Conservation (phyloP, 2,888 invertebrate genomes). For the Troglohyphantes excavatus region DNA sequence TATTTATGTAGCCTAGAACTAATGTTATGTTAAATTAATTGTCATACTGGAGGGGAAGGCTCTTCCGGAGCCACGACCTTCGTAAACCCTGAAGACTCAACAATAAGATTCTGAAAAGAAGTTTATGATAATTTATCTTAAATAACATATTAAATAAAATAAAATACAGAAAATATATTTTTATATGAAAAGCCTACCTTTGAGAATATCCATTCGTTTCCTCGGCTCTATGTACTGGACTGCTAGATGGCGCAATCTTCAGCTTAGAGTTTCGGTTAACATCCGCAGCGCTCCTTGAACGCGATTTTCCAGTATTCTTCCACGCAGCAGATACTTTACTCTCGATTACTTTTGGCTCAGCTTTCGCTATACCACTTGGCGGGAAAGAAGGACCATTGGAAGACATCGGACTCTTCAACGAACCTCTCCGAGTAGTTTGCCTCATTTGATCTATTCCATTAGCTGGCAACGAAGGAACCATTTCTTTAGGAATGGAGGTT, state of each 20-base stretch:
- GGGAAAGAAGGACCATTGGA: slow-evolving; percentile 11
- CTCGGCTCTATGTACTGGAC: slow-evolving; percentile 1
- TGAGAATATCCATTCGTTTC: not conserved
- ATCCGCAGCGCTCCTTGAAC: slow-evolving; percentile 65
- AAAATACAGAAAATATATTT: not conserved
- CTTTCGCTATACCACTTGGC: not conserved
- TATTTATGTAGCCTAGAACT: too few species aligned
- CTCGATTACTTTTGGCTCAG: not conserved
- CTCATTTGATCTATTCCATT: not conserved
- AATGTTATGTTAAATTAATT: too few species aligned
- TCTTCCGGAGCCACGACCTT: too few species aligned
- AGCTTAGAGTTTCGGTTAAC: slow-evolving; percentile 47
- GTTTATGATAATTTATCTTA: too few species aligned
- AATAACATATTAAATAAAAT: too few species aligned
- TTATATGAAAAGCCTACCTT: slow-evolving; percentile 12
- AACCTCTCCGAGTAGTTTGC: not conserved
- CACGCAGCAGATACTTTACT: slow-evolving; percentile 69
- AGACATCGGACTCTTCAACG: slow-evolving; percentile 18
- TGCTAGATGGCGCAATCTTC: slow-evolving; percentile 26
- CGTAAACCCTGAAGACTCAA: too few species aligned
- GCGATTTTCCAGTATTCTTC: slow-evolving; percentile 60
- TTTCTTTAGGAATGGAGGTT: slow-evolving; percentile 30
- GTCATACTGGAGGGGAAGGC: too few species aligned
- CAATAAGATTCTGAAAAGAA: too few species aligned
- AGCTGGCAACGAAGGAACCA: slow-evolving; percentile 38